Percentiles rank a stretch among this genome's conserved stretches.
phyloP scores from a whole-genome alignment of 2,888 invertebrate species.

The Calameuta idolon region DNA sequence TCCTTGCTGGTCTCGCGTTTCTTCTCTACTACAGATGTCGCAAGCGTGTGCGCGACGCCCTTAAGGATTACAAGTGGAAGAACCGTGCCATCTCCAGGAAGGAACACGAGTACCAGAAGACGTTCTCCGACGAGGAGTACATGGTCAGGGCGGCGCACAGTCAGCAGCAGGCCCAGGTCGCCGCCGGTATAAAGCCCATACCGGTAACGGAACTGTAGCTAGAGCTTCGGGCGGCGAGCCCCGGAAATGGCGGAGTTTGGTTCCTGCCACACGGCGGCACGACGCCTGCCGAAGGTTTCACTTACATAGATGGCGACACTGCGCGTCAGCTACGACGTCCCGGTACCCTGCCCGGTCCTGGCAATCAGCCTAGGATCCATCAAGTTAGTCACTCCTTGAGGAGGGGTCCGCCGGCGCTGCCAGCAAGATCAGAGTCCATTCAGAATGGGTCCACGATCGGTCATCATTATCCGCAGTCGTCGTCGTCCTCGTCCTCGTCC shows the following conservation, averaged over 20 bases:
- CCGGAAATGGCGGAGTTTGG: conserved; percentile 77
- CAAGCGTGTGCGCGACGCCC: conserved; percentile 82
- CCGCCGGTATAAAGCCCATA: conserved; percentile 74
- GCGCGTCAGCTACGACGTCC: conserved; percentile 70
- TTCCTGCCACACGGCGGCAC: conserved; percentile 74
- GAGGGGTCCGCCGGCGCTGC: conserved; percentile 14
- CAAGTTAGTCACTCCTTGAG: conserved; percentile 50
- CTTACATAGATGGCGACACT: conserved; percentile 78
- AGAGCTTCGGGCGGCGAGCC: conserved; percentile 90
- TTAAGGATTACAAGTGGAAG: conserved; percentile 87
- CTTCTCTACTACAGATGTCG: conserved; percentile 82
- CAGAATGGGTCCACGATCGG: conserved; percentile 20
- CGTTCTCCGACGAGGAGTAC: conserved; percentile 89
- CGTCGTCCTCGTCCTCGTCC: conserved; percentile 24
- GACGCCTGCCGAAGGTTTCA: conserved; percentile 80
- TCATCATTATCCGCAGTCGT: conserved; percentile 3
- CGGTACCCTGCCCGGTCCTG: conserved; percentile 61
- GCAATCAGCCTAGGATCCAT: conserved; percentile 33
- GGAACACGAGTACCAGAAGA: conserved; percentile 91
- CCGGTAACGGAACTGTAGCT: conserved; percentile 96
- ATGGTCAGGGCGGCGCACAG: conserved; percentile 76
- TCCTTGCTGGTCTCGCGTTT: conserved; percentile 78
- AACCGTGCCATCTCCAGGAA: conserved; percentile 79
- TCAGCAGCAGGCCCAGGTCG: conserved; percentile 66
- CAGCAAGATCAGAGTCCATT: not conserved